Evolutionary conservation across 2,797 vertebrate genomes (phyloP), one percentile per base, ranked within the genome.

Genomic region (Gila robusta): DNA sequence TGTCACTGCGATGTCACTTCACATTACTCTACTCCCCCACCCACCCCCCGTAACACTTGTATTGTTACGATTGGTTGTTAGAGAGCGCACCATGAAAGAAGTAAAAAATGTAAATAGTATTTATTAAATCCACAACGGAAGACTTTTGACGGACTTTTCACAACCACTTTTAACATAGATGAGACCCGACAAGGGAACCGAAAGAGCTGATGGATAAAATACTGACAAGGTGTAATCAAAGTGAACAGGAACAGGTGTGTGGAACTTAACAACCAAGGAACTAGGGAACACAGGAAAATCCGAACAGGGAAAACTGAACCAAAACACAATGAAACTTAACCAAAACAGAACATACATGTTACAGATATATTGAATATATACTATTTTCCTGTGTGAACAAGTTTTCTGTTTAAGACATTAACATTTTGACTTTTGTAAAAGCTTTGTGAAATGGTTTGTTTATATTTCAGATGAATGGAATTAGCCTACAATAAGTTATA

Each of bases 1-100:
- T 39, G 74, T 56, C 79, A 64, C 77, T 69, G 59, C 59, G 3
- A 39, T 78, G 85, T 59, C 85, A 49, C 62, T 49, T 19, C 79
- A 73, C 21, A 79, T 89, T 56, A 87, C 54, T 59, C 35, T 5
- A 5, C 37, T 2, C 37, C 37, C 37, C n/a, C n/a, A n/a, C n/a
- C n/a, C n/a, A n/a, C n/a, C n/a, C n/a, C n/a, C n/a, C n/a, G n/a
- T n/a, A n/a, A n/a, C n/a, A n/a, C n/a, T n/a, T n/a, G n/a, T n/a
- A 11, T 44, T 44, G 10, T 44, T 44, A 44, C 41, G 10, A 44
- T 44, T 44, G 41, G 41, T 44, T 44, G 2, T 44, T 44, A 44
- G 2, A 44, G 41, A 44, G 41, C 2, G 2, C 10, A 44, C 2
- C 0, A 41, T 41, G 41, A 41, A 10, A 41, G 41, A 41, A 41